phyloP scores from a whole-genome alignment of 2,888 invertebrate species.

The Neria commutata region DNA sequence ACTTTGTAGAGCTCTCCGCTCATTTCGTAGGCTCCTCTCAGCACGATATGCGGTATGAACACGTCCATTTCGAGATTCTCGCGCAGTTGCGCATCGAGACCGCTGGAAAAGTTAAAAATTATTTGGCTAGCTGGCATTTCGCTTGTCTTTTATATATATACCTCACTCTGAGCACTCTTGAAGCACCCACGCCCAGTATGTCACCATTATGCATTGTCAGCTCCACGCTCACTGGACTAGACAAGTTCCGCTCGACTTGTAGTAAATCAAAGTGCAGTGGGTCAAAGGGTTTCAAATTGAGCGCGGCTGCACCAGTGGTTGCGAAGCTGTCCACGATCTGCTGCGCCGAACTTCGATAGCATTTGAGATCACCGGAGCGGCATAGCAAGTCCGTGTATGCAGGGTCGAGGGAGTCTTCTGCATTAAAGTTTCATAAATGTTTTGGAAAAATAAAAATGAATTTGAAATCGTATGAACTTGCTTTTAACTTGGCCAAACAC shows the following conservation, averaged over 20 bases:
- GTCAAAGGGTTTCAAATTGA: slow-evolving; percentile 51
- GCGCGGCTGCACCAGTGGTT: slow-evolving; percentile 42
- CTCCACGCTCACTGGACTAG: slow-evolving; percentile 55
- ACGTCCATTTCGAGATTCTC: slow-evolving; percentile 39
- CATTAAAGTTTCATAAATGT: no score
- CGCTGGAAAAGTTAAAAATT: slow-evolving; percentile 32
- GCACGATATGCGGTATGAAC: slow-evolving; percentile 38
- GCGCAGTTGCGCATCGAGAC: slow-evolving; percentile 38
- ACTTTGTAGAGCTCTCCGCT: slow-evolving; percentile 50
- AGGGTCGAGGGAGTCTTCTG: no score
- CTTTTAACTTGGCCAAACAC: no score
- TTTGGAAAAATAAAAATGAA: background rate
- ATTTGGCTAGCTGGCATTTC: background rate
- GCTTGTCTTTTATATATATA: slow-evolving; percentile 30
- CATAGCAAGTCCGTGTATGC: no score
- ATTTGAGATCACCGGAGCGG: slow-evolving; percentile 33
- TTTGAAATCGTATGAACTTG: no score
- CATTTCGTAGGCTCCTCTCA: slow-evolving; percentile 50
- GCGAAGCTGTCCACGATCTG: slow-evolving; percentile 34
- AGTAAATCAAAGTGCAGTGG: slow-evolving; percentile 52
- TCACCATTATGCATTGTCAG: slow-evolving; percentile 49
- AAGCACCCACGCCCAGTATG: slow-evolving; percentile 43
- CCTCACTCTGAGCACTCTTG: slow-evolving; percentile 34
- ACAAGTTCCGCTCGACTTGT: slow-evolving; percentile 42
- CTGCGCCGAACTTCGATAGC: slow-evolving; percentile 33